Evolutionary conservation across 23 tunicate species (phyloP), one percentile per base, ranked within the genome.

Genomic region (Pegea sp.): DNA sequence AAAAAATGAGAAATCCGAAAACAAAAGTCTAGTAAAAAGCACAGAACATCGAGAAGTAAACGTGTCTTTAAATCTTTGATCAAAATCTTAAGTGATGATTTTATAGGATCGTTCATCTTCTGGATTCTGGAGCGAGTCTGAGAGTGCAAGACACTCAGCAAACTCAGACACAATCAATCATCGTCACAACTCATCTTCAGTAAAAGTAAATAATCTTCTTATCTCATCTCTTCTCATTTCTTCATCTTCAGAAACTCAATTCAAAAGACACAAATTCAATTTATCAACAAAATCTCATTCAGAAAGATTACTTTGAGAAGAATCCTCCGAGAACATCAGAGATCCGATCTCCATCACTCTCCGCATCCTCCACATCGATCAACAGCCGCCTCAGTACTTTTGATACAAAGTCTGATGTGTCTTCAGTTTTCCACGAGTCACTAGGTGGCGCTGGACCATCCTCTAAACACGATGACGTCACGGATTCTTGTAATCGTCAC

Each of bases 81-180:
- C n/a, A n/a, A n/a, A n/a, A n/a, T n/a, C n/a, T n/a, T n/a, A n/a
- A n/a, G n/a, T n/a, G n/a, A n/a, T n/a, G n/a, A n/a, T n/a, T n/a
- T n/a, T n/a, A n/a, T n/a, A n/a, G 24, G 95, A 84, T 38, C 32
- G 95, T 22, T 60, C 73, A 8, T 84, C 95, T 6, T 84, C 95
- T 18, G 95, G 95, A 32, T 84, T 68, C 59, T 84, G 95, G 95
- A 84, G 95, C 62, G 95, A 84, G 6, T 73, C 95, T 20, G 95
- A 84, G 48, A 84, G 95, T 31, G 54, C 67, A 2, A 76, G 76
- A 18, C 95, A 84, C 42, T 84, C 95, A 6, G 52, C 77, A 0
- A 74, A 75, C 23, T 84, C 95, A 6, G 95, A 54, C 56, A 28
- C 93, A 67, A 55, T 66, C 59, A 27, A 65, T 58, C 7, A 54